These are phyloP conservation scores for Corbicula japonica DNA, from an alignment of 2,888 invertebrate species.

Conservation along the genomic window DNA sequence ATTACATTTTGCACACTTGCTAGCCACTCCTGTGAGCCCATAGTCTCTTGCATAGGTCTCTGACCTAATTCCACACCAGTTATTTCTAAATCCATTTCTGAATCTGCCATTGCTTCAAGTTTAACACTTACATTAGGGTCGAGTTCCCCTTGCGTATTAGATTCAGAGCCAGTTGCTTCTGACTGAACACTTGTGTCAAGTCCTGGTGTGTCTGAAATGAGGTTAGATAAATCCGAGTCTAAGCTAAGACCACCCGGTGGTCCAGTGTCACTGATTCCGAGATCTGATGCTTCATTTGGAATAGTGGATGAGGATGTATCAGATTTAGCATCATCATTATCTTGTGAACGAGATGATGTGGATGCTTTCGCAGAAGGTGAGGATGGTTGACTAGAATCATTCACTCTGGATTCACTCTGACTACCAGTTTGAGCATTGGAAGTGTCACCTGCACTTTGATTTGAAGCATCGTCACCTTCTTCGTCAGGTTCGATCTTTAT, in stretches of 20 bases:
- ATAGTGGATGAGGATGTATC: constrained; percentile 36
- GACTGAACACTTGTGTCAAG: neutral
- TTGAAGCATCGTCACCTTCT: constrained; percentile 32
- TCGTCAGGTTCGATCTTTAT: constrained; percentile 51
- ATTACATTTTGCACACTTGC: constrained; percentile 8
- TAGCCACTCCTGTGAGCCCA: constrained; percentile 42
- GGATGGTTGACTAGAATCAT: constrained; percentile 17
- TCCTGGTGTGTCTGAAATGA: constrained; percentile 19
- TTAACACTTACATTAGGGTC: constrained; percentile 55
- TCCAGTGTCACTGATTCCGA: constrained; percentile 20
- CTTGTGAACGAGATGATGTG: constrained; percentile 16
- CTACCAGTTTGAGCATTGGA: no score
- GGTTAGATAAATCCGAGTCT: constrained; percentile 47
- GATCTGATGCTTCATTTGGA: constrained; percentile 29
- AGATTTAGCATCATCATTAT: constrained; percentile 25
- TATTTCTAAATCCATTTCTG: constrained; percentile 61
- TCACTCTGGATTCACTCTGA: neutral
- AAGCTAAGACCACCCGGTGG: constrained; percentile 40
- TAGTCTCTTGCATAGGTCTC: constrained; percentile 14
- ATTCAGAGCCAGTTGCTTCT: constrained; percentile 8
- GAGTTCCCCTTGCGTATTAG: neutral
- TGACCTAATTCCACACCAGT: constrained; percentile 54
- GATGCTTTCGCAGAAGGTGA: constrained; percentile 13
- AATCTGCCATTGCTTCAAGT: constrained; percentile 41
- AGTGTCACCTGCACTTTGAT: constrained; percentile 32